Evolutionary conservation across 2,888 invertebrate genomes (phyloP).

Genomic region (Drosophila mettleri): DNA sequence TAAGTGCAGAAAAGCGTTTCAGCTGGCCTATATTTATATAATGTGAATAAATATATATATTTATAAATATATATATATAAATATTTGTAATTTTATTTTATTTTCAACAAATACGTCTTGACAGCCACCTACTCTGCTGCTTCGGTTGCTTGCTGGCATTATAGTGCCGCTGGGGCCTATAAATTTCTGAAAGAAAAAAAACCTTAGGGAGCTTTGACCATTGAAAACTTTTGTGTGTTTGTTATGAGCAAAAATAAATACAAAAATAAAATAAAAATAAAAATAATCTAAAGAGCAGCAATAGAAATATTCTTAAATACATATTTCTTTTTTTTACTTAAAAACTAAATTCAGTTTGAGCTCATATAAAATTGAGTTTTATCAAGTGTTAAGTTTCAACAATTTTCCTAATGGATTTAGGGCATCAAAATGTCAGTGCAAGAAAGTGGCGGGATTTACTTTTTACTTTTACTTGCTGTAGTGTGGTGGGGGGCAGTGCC

Average conservation of each 20-base stretch:
- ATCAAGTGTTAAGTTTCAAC: constrained; percentile 42
- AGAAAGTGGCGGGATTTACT: constrained; percentile 32
- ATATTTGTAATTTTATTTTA: constrained; percentile 12
- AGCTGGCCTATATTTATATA: not conserved
- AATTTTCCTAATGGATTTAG: constrained; percentile 58
- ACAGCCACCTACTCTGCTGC: constrained; percentile 19
- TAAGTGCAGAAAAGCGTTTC: constrained; percentile 10
- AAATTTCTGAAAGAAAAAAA: constrained; percentile 34
- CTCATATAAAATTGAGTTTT: constrained; percentile 8
- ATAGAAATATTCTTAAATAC: constrained; percentile 1
- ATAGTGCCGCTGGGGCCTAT: constrained; percentile 45
- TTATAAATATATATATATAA: not conserved
- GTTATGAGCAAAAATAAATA: constrained; percentile 3
- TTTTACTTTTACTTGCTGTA: constrained; percentile 2
- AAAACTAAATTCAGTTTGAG: constrained; percentile 1
- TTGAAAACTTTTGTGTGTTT: constrained; percentile 38
- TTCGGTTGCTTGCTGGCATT: constrained; percentile 9
- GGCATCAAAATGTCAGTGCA: constrained; percentile 47
- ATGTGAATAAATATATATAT: constrained; percentile 1
- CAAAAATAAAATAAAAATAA: constrained; percentile 1
- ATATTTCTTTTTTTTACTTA: not conserved
- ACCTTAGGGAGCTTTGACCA: constrained; percentile 31
- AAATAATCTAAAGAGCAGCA: not conserved
- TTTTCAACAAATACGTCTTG: constrained; percentile 14
- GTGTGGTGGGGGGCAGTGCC: constrained; percentile 13